Evolutionary conservation across 2,797 vertebrate species (phyloP).

Genomic region (Sitta carolinensis): DNA sequence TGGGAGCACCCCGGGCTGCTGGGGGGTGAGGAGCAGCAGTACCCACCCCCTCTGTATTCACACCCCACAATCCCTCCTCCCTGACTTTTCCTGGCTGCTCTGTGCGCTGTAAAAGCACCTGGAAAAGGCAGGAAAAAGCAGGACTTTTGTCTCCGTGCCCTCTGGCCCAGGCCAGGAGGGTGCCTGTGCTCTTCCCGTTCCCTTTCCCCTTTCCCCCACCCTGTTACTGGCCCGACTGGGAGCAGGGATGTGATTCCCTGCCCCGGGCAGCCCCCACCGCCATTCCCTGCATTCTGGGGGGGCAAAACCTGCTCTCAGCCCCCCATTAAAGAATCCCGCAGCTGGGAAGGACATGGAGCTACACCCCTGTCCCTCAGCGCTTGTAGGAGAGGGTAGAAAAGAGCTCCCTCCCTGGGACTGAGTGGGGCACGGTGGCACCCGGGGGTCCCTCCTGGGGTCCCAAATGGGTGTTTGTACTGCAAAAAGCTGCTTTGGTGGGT

Average conservation of each 20-base stretch:
- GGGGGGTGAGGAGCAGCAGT: neutral
- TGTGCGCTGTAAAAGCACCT: neutral
- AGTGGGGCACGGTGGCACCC: rapidly evolving
- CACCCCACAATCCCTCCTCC: neutral
- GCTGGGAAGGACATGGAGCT: rapidly evolving
- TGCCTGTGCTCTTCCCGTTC: neutral
- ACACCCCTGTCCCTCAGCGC: rapidly evolving
- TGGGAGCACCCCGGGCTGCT: neutral
- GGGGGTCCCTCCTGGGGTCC: neutral
- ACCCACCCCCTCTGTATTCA: neutral
- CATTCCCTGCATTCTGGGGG: rapidly evolving
- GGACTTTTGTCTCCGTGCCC: rapidly evolving
- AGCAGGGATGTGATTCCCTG: neutral
- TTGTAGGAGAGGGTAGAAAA: neutral
- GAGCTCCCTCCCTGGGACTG: rapidly evolving
- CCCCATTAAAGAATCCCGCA: too few relatives aligned
- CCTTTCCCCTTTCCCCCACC: neutral
- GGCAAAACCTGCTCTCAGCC: neutral
- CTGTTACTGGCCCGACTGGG: rapidly evolving
- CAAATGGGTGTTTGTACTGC: neutral
- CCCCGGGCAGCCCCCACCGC: rapidly evolving
- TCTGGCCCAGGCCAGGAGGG: rapidly evolving
- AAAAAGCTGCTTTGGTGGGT: neutral
- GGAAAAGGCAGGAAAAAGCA: neutral
- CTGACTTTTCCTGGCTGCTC: neutral